Conservation (phyloP, 37 sponge, comb jelly and placozoan species). For the Cliona cf. orientalis region DNA sequence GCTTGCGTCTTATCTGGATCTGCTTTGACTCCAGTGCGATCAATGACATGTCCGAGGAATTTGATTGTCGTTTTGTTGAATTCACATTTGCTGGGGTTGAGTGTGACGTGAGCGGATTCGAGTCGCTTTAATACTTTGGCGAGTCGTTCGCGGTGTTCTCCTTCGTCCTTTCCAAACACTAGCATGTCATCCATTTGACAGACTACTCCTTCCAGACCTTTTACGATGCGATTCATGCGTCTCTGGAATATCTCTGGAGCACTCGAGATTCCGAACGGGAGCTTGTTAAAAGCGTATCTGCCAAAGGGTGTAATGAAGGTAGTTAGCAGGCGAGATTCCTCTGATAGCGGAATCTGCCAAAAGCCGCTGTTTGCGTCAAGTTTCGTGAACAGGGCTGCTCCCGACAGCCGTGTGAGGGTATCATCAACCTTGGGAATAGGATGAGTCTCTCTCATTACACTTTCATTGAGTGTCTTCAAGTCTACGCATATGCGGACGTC, state of each 20-base stretch:
- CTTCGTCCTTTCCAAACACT: no score
- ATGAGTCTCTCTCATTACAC: constrained; percentile 53
- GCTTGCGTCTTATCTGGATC: constrained; percentile 67
- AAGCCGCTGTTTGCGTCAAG: constrained; percentile 63
- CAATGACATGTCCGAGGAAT: constrained; percentile 19
- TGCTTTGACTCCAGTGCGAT: constrained; percentile 38
- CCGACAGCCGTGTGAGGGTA: constrained; percentile 49
- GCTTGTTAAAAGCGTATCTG: background rate
- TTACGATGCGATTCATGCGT: no score
- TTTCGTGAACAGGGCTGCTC: constrained; percentile 50
- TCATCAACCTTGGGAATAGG: constrained; percentile 63
- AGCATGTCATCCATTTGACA: constrained; percentile 42
- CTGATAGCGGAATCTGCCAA: constrained; percentile 76
- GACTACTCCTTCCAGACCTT: constrained; percentile 41
- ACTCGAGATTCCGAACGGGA: no score
- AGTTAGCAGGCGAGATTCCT: constrained; percentile 4
- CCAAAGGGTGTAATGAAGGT: constrained; percentile 38
- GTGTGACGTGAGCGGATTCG: constrained; percentile 47
- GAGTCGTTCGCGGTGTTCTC: constrained; percentile 33
- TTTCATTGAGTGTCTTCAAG: no score
- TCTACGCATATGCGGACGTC: constrained; percentile 59
- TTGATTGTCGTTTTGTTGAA: constrained; percentile 19
- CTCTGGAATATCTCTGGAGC: no score
- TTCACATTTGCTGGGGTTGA: constrained; percentile 51
- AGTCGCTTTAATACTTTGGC: constrained; percentile 2